Evolutionary conservation across 2,797 vertebrate species (phyloP).

Genomic region (Adrianichthys oophorus): DNA sequence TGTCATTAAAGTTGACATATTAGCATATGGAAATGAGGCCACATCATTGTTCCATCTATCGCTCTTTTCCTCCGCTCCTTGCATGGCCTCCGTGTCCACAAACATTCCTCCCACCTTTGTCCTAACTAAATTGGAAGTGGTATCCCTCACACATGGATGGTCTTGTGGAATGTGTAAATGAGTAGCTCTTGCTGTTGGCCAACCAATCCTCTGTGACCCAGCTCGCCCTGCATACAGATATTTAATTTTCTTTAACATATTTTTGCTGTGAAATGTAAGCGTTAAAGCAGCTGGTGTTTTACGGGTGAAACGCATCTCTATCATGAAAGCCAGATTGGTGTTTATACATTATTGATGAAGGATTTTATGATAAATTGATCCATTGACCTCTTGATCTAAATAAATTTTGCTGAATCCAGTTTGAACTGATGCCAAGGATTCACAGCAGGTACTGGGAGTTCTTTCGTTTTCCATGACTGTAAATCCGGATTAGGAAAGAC

Average conservation of each 20-base stretch:
- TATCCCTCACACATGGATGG: constrained; percentile 75
- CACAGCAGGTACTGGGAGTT: constrained; percentile 34
- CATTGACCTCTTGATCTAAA: background rate
- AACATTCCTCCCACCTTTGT: constrained; percentile 63
- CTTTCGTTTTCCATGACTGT: constrained; percentile 60
- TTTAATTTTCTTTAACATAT: constrained; percentile 38
- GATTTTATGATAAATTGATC: too few species aligned
- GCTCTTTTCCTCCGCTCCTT: constrained; percentile 17
- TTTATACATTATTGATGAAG: too few species aligned
- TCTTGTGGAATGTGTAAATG: constrained; percentile 79
- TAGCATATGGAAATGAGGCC: constrained; percentile 73
- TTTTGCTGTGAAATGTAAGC: constrained; percentile 37
- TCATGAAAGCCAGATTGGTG: too few species aligned
- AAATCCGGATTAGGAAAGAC: constrained; percentile 54
- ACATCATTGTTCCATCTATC: constrained; percentile 63
- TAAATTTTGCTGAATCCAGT: constrained; percentile 30
- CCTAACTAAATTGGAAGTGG: constrained; percentile 76
- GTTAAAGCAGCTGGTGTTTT: background rate
- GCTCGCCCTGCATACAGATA: constrained; percentile 43
- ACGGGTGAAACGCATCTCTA: too few species aligned
- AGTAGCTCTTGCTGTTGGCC: constrained; percentile 69
- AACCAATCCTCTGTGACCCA: constrained; percentile 61
- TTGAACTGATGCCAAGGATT: constrained; percentile 39
- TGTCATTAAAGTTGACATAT: constrained; percentile 33
- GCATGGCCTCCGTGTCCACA: constrained; percentile 46